phyloP scores from a whole-genome alignment of 2,797 vertebrate species.

The Hapalemur alaotrensis region DNA sequence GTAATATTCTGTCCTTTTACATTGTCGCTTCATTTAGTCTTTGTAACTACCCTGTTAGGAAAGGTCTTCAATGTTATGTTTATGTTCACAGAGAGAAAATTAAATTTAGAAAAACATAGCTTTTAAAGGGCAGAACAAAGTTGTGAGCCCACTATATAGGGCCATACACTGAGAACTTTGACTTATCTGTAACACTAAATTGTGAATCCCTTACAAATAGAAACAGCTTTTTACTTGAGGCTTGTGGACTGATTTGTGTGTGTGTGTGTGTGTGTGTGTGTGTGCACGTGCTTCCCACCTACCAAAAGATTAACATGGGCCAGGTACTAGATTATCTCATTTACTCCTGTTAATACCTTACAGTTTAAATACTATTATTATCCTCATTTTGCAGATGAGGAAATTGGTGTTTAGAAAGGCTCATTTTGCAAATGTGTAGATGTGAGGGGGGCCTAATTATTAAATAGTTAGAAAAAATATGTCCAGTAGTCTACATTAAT shows the following conservation, averaged over 20 bases:
- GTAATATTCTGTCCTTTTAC: constrained; percentile 15
- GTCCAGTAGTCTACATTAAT: background rate
- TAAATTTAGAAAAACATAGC: constrained; percentile 8
- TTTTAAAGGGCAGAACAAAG: background rate
- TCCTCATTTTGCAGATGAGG: background rate
- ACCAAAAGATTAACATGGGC: background rate
- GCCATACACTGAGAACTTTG: background rate
- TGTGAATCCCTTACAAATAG: background rate
- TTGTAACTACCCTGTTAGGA: background rate
- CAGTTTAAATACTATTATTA: background rate
- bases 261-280: background rate
- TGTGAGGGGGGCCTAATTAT: background rate
- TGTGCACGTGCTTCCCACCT: background rate
- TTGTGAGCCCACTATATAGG: background rate
- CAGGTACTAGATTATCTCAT: background rate
- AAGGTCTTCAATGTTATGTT: constrained; percentile 31
- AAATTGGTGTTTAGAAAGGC: background rate
- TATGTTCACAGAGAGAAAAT: background rate
- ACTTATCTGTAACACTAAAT: background rate
- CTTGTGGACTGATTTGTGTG: background rate
- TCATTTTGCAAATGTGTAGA: background rate
- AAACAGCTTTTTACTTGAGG: background rate
- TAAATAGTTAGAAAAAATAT: background rate
- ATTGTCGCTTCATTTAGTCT: background rate
- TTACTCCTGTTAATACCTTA: background rate